Evolutionary conservation across 2,797 vertebrate species (phyloP).

Genomic region (Carapus acus): DNA sequence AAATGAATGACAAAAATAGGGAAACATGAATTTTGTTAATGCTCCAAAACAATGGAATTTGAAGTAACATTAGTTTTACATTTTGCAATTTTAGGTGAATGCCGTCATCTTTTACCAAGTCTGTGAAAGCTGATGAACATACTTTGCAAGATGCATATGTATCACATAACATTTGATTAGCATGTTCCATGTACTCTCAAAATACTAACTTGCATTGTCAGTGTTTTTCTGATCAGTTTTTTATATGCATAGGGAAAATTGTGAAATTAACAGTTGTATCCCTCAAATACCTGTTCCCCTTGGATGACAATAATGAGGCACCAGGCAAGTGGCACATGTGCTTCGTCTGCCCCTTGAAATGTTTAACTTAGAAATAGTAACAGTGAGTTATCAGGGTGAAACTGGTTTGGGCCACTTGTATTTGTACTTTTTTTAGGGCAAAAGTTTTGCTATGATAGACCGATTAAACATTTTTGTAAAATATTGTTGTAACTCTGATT

Average conservation of each 20-base stretch:
- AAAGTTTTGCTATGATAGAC: too few species aligned
- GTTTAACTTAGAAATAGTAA: too few species aligned
- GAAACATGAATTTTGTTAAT: too few species aligned
- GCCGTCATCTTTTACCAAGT: too few species aligned
- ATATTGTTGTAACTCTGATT: too few species aligned
- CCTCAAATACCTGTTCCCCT: conserved; percentile 11
- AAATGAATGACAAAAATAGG: too few species aligned
- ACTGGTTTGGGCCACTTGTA: conserved; percentile 24
- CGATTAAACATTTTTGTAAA: too few species aligned
- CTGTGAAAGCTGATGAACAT: conserved; percentile 5
- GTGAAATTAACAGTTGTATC: conserved; percentile 16
- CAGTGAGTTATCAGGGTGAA: conserved; percentile 30
- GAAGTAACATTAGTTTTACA: conserved; percentile 13
- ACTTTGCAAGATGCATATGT: conserved; percentile 5
- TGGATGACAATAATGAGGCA: conserved; percentile 2
- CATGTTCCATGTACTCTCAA: not conserved
- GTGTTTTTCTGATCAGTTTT: conserved; percentile 4
- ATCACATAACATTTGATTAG: conserved; percentile 11
- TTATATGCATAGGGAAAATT: conserved; percentile 16
- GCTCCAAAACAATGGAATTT: too few species aligned
- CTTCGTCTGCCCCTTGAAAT: conserved; percentile 3
- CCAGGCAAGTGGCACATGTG: too few species aligned
- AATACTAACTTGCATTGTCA: not conserved
- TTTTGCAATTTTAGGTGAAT: conserved; percentile 26
- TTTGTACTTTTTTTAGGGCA: conserved; percentile 38